Base-by-base conservation (phyloP, 2,113 vertebrate genomes). In the Heterochromis multidens region DNA sequence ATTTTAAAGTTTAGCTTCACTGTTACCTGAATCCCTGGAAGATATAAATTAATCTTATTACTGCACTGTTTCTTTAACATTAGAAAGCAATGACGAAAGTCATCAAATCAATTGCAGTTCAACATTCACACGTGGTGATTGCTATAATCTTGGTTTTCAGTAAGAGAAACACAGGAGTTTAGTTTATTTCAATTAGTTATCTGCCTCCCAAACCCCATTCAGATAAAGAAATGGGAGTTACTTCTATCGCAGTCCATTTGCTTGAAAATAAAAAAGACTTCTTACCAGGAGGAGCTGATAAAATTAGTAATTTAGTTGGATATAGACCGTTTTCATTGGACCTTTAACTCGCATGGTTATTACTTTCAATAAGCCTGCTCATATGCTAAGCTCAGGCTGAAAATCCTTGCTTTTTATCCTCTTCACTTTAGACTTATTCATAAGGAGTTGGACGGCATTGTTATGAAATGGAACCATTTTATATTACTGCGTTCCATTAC, bases 1-100 rank as follows among this genome's bases (percentile, higher is more conserved):
- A 97, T 97, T 94, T 97, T 97, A 0, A 97, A 98, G 87, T 98
- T 97, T 43, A 97, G 97, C 91, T 65, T 37, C 21, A 97, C 87
- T 96, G 97, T 95, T 74, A 67, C 62, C n/a, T 96, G 97, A 98
- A 72, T 76, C 77, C 96, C 96, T 78, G 95, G 1, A 3, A 72
- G n/a, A 52, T 37, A 57, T 63, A 82, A 79, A 77, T 62, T 46
- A 76, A 84, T 56, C 79, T 43, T 49, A 74, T 82, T 31, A 19
- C n/a, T 49, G 23, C 16, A 2, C n/a, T 25, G 46, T 7, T 43
- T 37, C 29, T 54, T 49, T 1, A 4, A 37, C 82, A 82, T 88
- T 16, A 77, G 17, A 17, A 62, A 74, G 37, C n/a, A 49, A 21
- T 1, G 17, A 29, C 60, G n/a, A 63, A 33, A 86, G 60, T 46